phyloP scores from a whole-genome alignment of 2,113 vertebrate genomes.

The Tragulus kanchil region DNA sequence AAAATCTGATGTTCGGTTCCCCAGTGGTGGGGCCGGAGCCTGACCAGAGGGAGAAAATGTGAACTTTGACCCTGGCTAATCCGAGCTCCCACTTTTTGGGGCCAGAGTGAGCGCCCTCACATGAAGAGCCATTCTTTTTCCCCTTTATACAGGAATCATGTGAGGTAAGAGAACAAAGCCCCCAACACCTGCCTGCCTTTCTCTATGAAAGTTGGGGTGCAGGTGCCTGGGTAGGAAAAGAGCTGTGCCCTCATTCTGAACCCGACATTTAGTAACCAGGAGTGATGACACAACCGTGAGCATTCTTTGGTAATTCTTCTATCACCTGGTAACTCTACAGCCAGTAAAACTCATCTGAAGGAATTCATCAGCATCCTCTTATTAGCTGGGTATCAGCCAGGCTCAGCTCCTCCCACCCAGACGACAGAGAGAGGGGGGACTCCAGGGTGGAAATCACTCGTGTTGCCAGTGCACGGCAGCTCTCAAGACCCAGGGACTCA shows the following conservation, averaged over 20 bases:
- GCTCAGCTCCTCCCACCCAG: not conserved
- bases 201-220: not conserved
- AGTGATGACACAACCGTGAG: too few relatives aligned
- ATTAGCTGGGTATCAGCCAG: not conserved
- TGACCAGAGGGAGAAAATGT: not conserved
- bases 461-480: fast-evolving
- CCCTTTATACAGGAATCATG: not conserved
- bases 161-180: not conserved
- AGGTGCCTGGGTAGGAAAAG: not conserved
- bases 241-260: too few relatives aligned
- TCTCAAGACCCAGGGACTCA: not conserved
- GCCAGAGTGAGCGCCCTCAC: not conserved
- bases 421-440: too few relatives aligned
- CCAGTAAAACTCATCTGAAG: not conserved
- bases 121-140: not conserved
- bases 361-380: not conserved
- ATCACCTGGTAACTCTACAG: not conserved
- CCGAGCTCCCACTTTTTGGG: not conserved
- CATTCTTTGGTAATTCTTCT: not conserved
- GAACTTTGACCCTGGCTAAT: not conserved
- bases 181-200: fast-evolving
- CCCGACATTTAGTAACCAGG: not conserved
- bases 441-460: not conserved
- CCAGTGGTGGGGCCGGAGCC: not conserved
- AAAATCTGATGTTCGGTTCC: not conserved